Evolutionary conservation across 2,113 vertebrate genomes (phyloP).

Genomic region (Corythaixoides concolor): DNA sequence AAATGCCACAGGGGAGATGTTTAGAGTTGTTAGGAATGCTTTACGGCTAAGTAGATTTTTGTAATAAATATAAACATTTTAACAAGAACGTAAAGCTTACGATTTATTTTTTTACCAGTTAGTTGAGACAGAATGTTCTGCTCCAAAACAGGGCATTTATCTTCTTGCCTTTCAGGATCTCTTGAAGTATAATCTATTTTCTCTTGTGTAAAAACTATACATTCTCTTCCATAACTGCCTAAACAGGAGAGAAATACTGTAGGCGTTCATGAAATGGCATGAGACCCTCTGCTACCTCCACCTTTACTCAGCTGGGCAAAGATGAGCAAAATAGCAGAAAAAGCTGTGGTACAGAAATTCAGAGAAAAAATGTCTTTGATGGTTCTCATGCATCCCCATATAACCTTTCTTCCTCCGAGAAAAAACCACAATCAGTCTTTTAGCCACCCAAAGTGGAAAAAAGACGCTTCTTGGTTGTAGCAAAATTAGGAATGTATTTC

Average conservation of each 20-base stretch:
- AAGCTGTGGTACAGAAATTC: not conserved
- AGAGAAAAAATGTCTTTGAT: not conserved
- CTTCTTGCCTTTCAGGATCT: not conserved
- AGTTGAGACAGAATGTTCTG: not conserved
- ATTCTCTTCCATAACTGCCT: not conserved
- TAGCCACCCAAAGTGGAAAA: not conserved
- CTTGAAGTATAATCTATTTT: not conserved
- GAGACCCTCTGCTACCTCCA: not conserved
- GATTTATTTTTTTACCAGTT: not conserved
- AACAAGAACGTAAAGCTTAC: not conserved
- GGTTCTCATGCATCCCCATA: not conserved
- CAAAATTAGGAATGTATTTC: not conserved
- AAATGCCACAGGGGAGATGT: conserved; percentile 12
- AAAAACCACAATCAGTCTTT: not conserved
- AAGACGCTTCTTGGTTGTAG: not conserved
- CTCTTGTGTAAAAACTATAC: not conserved
- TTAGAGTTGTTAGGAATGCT: not conserved
- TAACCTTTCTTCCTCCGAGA: not conserved
- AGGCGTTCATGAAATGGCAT: not conserved
- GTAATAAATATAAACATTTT: not conserved
- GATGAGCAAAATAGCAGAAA: not conserved
- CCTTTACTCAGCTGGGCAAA: not conserved
- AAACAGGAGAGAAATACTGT: not conserved
- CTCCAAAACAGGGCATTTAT: not conserved
- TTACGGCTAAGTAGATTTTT: not conserved